Base-by-base conservation (phyloP, 2,113 vertebrate genomes). In the human (Homo sapiens) region DNA sequence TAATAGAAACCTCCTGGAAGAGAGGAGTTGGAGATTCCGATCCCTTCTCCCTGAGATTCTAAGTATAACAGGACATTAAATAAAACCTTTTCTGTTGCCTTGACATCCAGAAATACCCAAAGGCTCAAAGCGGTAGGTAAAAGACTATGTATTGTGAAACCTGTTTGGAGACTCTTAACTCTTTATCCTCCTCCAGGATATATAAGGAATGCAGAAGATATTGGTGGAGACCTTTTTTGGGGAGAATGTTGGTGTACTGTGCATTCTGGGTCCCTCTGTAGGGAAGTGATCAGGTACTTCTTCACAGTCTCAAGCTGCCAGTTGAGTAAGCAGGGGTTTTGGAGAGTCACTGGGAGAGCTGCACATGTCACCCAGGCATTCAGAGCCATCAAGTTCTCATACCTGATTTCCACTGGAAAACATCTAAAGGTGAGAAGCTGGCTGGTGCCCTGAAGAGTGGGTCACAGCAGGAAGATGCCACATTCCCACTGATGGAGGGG, bases 391-490 rank as follows among this genome's bases (percentile, higher is more conserved):
- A 8, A 73, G 38, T 11, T 13, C 5, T 27, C 30, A 8, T 20
- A 38, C 40, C 27, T 38, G 66, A 43, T 40, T 40, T 50, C 73
- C 52, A 43, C 18, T 20, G 25, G 55, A 30, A 40, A 81, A 32
- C 5, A 23, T 30, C 5, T 57, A n/a, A 8, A 48, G n/a, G 25
- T 4, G 13, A 22, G 23, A 38, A 10, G 2, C 17, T 43, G 38
- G 35, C 30, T 73, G 22, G 4, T 30, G 9, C 2, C 13, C 14
- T 55, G 66, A 35, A 59, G 38, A 68, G 13, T 5, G 27, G 35
- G 32, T 0, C 2, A 5, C 30, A 22, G 23, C 2, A 45, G 43
- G 5, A 75, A 27, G 35, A 20, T 2, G 2, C 35, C 27, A 9
- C 40, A 5, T n/a, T 35, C 57, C 6, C 16, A 7, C 14, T 12